Percentiles rank a stretch among this genome's conserved stretches.
These are phyloP conservation scores for Oncorhynchus kisutch DNA, from an alignment of 2,113 vertebrate species.

Conservation along the genomic window DNA sequence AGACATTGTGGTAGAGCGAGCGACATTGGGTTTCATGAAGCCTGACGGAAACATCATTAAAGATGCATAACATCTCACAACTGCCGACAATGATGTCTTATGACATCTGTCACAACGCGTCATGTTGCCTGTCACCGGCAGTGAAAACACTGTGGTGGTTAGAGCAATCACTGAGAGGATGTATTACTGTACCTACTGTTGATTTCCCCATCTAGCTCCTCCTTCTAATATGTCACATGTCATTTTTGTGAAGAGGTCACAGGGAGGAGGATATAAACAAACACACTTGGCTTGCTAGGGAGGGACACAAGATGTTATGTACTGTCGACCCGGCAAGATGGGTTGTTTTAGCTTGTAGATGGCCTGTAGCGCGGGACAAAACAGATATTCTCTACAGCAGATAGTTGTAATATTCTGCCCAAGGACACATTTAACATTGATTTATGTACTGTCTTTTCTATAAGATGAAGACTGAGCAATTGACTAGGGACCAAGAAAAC, in stretches of 20 bases:
- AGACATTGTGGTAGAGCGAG: background rate
- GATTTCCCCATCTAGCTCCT: slow-evolving; percentile 52
- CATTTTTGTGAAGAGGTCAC: slow-evolving; percentile 41
- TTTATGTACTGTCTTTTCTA: slow-evolving; percentile 16
- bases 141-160: slow-evolving; percentile 46
- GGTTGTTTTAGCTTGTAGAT: background rate
- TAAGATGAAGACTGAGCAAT: background rate
- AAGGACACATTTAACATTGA: background rate
- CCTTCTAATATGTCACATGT: slow-evolving; percentile 50
- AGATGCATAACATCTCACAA: slow-evolving; percentile 64
- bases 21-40: slow-evolving; percentile 42
- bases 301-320: background rate
- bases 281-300: no score
- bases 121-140: slow-evolving; percentile 62
- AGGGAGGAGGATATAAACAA: slow-evolving; percentile 1
- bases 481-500: slow-evolving; percentile 6
- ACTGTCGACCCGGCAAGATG: background rate
- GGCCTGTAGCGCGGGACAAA: background rate
- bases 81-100: slow-evolving; percentile 61
- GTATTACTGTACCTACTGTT: slow-evolving; percentile 31
- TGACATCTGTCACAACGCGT: slow-evolving; percentile 61
- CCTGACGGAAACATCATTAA: slow-evolving; percentile 64
- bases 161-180: slow-evolving; percentile 50
- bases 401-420: background rate
- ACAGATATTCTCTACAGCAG: no score